These are phyloP conservation scores for Ametastegia equiseti DNA, from an alignment of 2,888 invertebrate genomes.

Conservation along the genomic window DNA sequence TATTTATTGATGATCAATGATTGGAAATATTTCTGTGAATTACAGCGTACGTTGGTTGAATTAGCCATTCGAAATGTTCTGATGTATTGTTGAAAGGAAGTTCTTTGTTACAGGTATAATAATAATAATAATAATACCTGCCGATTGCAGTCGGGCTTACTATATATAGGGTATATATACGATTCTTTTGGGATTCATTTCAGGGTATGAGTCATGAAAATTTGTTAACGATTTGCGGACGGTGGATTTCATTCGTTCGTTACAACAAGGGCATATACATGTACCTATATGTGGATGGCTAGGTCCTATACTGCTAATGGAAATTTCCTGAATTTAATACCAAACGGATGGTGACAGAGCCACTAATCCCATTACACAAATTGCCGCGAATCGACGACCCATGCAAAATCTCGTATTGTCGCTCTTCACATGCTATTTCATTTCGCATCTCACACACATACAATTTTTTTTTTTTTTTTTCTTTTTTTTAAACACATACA, in stretches of 20 bases:
- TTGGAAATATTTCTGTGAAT: not conserved
- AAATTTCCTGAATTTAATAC: conserved; percentile 25
- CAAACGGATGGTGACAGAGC: conserved; percentile 18
- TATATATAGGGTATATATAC: not conserved
- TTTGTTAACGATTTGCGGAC: too few relatives aligned
- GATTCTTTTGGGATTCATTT: too few relatives aligned
- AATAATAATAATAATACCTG: too few relatives aligned
- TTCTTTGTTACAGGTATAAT: conserved; percentile 64
- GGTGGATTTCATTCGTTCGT: not conserved
- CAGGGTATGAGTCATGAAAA: too few relatives aligned
- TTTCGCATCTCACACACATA: too few relatives aligned
- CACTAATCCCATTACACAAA: conserved; percentile 25
- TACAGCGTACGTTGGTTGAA: not conserved
- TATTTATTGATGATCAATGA: too few relatives aligned
- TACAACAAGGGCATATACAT: not conserved
- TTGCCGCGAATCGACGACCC: conserved; percentile 3
- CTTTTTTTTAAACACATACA: too few relatives aligned
- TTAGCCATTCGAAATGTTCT: conserved; percentile 11
- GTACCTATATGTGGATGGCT: not conserved
- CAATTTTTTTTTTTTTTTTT: too few relatives aligned
- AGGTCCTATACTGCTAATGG: not conserved
- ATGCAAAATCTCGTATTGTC: not conserved
- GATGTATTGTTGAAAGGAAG: conserved; percentile 55
- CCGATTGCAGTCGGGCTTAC: not conserved
- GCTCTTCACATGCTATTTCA: not conserved